Base-by-base conservation (phyloP, 2,113 vertebrate genomes). In the Oxygymnocypris stewartii region DNA sequence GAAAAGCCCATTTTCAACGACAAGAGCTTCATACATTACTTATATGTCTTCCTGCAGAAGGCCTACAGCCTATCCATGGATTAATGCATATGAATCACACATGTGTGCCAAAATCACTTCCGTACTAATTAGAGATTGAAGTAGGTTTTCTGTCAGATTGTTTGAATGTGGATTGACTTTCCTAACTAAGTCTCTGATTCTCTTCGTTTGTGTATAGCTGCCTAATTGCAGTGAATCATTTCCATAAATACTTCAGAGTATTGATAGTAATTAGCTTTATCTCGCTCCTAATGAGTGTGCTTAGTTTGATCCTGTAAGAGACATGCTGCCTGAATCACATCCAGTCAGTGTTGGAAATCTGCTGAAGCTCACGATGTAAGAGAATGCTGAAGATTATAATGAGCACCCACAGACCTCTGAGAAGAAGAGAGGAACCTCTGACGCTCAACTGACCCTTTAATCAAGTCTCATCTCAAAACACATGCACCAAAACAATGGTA, bases 221-320 rank as follows among this genome's bases (percentile, higher is more conserved):
- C 86, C 92, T 92, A 92, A 92, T 90, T 82, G 90, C 92, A 85
- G 91, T 40, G 90, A 90, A 91, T 93, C 91, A 94, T 93, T 89
- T 90, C 87, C 87, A 91, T 91, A 90, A 92, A 92, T 94, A 92
- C 93, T 93, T 94, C 88, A 92, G 93, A 92, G 88, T 88, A 89
- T 88, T 93, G 91, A 93, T 91, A 92, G 90, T 90, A 93, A 94
- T 94, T 94, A 93, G 90, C 90, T 84, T 57, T 79, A 93, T 93
- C 92, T 93, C 90, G 91, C 92, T 91, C 89, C 90, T 93, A 93
- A 94, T 92, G 89, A 88, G 89, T 90, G 89, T 90, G 86, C 90
- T 92, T 91, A 92, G 93, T 93, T 91, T 87, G 71, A 49, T 84
- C 69, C 82, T 31, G 12, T 28, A 84, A 37, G 35, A 74, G 69